phyloP scores from a whole-genome alignment of 1,140 invertebrate genomes.

The Maniola jurtina region DNA sequence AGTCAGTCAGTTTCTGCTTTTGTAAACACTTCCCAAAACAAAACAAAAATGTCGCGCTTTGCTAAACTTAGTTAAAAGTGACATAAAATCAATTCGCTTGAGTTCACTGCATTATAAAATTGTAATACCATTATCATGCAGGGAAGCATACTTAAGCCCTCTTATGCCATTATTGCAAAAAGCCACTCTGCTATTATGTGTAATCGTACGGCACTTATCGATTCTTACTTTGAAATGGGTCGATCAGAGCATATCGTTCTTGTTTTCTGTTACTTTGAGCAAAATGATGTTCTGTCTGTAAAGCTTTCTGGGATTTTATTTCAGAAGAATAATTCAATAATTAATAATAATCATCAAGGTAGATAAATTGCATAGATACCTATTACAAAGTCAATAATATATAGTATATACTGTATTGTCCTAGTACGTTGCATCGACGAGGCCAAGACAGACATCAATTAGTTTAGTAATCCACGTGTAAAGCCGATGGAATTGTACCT shows the following conservation, averaged over 20 bases:
- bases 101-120: conserved; percentile 24
- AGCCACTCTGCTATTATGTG: conserved; percentile 18
- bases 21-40: too few species aligned
- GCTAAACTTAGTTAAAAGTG: not conserved
- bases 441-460: conserved; percentile 27
- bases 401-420: not conserved
- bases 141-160: conserved; percentile 18
- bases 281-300: not conserved
- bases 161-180: conserved; percentile 21
- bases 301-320: too few species aligned
- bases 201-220: conserved; percentile 14
- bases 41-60: not conserved
- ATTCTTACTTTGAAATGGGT: conserved; percentile 13
- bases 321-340: too few species aligned
- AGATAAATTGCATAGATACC: too few species aligned
- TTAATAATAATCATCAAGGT: too few species aligned
- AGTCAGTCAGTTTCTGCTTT: too few species aligned
- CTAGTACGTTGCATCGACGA: not conserved
- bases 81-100: conserved; percentile 25
- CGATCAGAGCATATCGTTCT: conserved; percentile 2
- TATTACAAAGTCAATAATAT: too few species aligned
- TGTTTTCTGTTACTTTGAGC: not conserved
- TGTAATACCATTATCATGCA: conserved; percentile 25
- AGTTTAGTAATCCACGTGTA: conserved; percentile 29
- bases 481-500: conserved; percentile 34